Conservation (phyloP, 2,797 vertebrate species). For the Gastrophryne carolinensis region DNA sequence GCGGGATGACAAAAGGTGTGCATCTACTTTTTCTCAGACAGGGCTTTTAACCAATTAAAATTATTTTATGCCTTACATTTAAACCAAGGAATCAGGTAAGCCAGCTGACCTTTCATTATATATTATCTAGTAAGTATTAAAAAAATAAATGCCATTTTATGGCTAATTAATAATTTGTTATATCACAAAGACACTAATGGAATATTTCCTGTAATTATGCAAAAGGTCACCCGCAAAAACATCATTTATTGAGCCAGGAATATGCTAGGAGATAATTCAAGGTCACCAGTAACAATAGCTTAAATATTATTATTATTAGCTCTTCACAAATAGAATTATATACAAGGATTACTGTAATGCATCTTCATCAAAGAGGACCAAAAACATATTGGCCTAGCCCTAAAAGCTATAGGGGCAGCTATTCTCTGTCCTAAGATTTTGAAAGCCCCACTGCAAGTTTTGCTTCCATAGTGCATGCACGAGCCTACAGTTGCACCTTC, state of each 20-base stretch:
- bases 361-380: too few relatives aligned
- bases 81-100: background rate
- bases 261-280: constrained; percentile 24
- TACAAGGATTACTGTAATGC: too few relatives aligned
- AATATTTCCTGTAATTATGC: constrained; percentile 19
- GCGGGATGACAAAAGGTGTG: too few relatives aligned
- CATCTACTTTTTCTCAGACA: too few relatives aligned
- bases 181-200: background rate
- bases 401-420: too few relatives aligned
- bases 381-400: too few relatives aligned
- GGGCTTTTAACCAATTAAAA: too few relatives aligned
- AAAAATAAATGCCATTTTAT: too few relatives aligned
- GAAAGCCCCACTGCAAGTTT: too few relatives aligned
- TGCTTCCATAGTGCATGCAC: too few relatives aligned
- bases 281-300: constrained; percentile 6
- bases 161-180: constrained; percentile 8
- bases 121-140: background rate
- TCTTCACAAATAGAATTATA: background rate
- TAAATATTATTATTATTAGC: background rate
- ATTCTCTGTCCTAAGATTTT: too few relatives aligned
- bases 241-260: constrained; percentile 19
- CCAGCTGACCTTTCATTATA: background rate
- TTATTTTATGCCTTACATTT: background rate
- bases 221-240: constrained; percentile 21
- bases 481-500: too few relatives aligned